Evolutionary conservation across 1,140 invertebrate genomes (phyloP).

Genomic region (Diorhabda carinulata): DNA sequence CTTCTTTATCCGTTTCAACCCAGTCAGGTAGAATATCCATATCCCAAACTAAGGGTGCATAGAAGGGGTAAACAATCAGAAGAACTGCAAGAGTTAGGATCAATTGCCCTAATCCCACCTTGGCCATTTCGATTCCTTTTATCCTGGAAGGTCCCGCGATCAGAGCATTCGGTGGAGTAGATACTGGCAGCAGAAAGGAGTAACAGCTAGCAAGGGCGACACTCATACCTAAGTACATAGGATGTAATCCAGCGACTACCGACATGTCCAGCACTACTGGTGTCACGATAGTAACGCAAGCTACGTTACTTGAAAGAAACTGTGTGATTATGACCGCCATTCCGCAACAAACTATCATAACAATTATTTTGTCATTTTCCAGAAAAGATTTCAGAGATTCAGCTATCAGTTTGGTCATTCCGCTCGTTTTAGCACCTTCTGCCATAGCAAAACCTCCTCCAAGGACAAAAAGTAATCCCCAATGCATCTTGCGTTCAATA

Average conservation of each 20-base stretch:
- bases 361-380: constrained; percentile 51
- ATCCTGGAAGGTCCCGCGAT: constrained; percentile 78
- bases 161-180: constrained; percentile 88
- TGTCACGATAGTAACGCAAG: constrained; percentile 78
- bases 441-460: constrained; percentile 81
- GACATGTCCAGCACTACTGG: constrained; percentile 74
- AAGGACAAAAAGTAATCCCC: constrained; percentile 71
- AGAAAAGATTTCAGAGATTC: constrained; percentile 56
- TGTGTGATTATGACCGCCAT: constrained; percentile 65
- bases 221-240: constrained; percentile 83
- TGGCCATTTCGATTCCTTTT: constrained; percentile 69
- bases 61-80: constrained; percentile 43
- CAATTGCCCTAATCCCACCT: constrained; percentile 45
- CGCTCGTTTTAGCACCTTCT: constrained; percentile 71
- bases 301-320: constrained; percentile 74
- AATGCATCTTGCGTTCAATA: constrained; percentile 68
- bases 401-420: constrained; percentile 71
- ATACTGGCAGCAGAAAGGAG: constrained; percentile 71
- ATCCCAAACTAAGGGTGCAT: constrained; percentile 55
- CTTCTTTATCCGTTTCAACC: constrained; percentile 22
- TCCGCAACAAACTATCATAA: constrained; percentile 57
- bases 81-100: constrained; percentile 44
- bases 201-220: constrained; percentile 75
- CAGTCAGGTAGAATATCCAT: constrained; percentile 55
- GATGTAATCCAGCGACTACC: constrained; percentile 59